Percentiles rank a stretch among this genome's conserved stretches.
phyloP scores from a whole-genome alignment of 2,113 vertebrate species.

The Amphiprion ocellaris region DNA sequence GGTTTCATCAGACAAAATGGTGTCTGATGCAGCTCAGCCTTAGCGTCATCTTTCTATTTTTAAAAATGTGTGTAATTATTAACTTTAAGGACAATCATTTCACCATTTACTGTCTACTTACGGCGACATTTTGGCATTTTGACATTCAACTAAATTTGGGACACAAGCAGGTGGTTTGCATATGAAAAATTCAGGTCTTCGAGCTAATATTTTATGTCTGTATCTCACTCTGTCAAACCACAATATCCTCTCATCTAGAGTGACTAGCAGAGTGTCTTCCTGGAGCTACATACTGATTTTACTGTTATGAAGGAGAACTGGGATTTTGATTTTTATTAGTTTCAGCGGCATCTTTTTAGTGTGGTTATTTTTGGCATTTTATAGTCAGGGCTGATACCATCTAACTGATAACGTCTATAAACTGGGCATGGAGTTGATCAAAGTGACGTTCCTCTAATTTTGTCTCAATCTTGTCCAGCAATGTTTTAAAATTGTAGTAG shows the following conservation, averaged over 20 bases:
- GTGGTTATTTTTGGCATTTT: background rate
- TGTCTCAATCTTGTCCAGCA: too few relatives aligned
- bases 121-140: constrained; percentile 3
- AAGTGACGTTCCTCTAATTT: too few relatives aligned
- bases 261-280: background rate
- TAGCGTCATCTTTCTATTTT: constrained; percentile 26
- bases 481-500: background rate
- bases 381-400: too few relatives aligned
- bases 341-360: background rate
- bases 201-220: constrained; percentile 6
- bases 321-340: background rate
- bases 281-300: background rate
- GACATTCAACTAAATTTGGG: background rate
- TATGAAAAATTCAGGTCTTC: background rate
- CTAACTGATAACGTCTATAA: too few relatives aligned
- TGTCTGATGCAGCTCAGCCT: constrained; percentile 16
- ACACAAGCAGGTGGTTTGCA: background rate
- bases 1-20: constrained; percentile 13
- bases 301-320: background rate
- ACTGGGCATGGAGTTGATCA: too few relatives aligned
- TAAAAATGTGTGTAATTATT: constrained; percentile 60
- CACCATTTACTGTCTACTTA: constrained; percentile 7
- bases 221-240: background rate
- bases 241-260: background rate
- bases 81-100: constrained; percentile 45